Evolutionary conservation across 2,888 invertebrate species (phyloP), one percentile per base, ranked within the genome.

Genomic region (Helicoverpa assulta): DNA sequence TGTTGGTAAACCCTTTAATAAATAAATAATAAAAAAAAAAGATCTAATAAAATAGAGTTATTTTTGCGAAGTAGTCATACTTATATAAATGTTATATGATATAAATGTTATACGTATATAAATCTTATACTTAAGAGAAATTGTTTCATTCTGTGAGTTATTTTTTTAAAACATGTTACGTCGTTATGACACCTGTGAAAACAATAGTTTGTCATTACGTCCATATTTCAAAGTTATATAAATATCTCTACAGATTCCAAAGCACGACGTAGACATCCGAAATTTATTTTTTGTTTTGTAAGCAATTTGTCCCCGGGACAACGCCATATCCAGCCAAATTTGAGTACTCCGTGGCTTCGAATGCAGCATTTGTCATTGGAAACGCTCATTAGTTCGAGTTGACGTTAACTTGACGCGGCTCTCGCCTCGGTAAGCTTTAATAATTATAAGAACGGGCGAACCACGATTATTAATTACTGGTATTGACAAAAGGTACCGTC

Each of bases 391-490:
- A 94, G 94, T 92, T 90, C 87, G 88, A 91, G 91, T 88, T 93
- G 94, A 95, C 94, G 93, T 93, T 91, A 93, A 94, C 94, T 94
- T 93, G 94, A 95, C 91, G 89, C 91, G 84, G 88, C 90, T 89
- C 88, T 90, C 89, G 90, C 84, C 84, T 91, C 87, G 85, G 90
- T 90, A 89, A 93, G 94, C 92, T 94, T 92, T 92, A 91, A 94
- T 94, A 92, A 94, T 94, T 93, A 91, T 91, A 92, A 93, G 91
- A 91, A 90, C 90, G 86, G 85, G 73, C 86, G 85, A 90, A 88
- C 87, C 85, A 83, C 83, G 85, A 90, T 91, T 92, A 94, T 94
- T 94, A 93, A 94, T 94, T 93, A 93, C 90, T 88, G 88, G 86
- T 94, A 94, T 93, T 93, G 94, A 93, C 92, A 91, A 93, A 92